Base-by-base conservation (phyloP, 2,113 vertebrate species). In the Albula goreensis region DNA sequence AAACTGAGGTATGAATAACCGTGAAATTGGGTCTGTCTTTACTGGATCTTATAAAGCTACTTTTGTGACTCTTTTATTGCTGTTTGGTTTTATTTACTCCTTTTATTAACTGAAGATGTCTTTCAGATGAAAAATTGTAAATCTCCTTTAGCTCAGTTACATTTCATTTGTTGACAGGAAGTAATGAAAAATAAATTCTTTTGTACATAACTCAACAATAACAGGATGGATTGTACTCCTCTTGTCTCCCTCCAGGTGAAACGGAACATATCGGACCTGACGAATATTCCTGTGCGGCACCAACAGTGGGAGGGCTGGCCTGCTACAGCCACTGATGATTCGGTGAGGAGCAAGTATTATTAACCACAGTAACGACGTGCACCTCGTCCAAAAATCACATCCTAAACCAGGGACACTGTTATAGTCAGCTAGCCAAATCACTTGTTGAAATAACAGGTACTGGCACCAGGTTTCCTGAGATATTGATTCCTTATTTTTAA, bases 261-360 rank as follows among this genome's bases (percentile, higher is more conserved):
- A 89, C 93, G 98, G 90, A 99, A 99, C 85, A 93, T 99, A 82
- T 99, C 97, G 90, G 98, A 99, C 92, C 95, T 99, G 93, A 99
- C 98, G 15, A 99, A 99, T 89, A 99, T 99, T 94, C 98, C 97
- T 57, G 98, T 99, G 86, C 97, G 98, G 81, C 97, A 99, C 95
- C 98, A 99, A 86, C 85, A 96, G 82, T 99, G 98, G 98, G 98
- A 99, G 22, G 98, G 98, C 84, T 99, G 98, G 98, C 98, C 98
- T 9, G 8, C 96, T 50, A 96, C 97, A 92, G 98, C 96, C 70
- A 95, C 96, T 31, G 97, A 98, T 1, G 98, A 99, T 92, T 97
- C 97, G 0, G 98, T 99, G 96, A 97, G 97, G 85, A 17, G 1
- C 5, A 6, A 3, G 50, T 6, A 77, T 50, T 22, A 56, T 56